Conservation (phyloP, 1,140 invertebrate species). For the Lasioglossum baleicum region DNA sequence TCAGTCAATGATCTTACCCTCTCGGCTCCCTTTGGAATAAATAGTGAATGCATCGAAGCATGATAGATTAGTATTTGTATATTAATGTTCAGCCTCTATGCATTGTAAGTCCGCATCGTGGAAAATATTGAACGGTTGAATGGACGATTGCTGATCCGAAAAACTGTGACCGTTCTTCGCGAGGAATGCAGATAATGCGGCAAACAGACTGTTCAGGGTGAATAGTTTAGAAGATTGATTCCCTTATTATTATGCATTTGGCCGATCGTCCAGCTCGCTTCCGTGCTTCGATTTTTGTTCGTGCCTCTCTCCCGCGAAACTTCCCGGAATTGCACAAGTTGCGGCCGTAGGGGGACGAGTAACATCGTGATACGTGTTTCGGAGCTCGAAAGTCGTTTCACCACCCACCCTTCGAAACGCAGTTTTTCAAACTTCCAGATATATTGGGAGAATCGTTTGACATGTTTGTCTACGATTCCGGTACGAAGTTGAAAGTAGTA, state of each 20-base stretch:
- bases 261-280: neutral
- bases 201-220: neutral
- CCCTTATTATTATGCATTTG: neutral
- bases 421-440: conserved; percentile 21
- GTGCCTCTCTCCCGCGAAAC: neutral
- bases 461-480: conserved; percentile 31
- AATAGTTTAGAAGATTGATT: neutral
- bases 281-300: conserved; percentile 5
- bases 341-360: neutral
- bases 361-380: conserved; percentile 14
- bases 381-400: conserved; percentile 12
- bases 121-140: neutral
- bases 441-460: conserved; percentile 15
- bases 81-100: too few species aligned
- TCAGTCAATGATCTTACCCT: too few species aligned
- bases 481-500: conserved; percentile 8
- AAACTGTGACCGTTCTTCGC: neutral
- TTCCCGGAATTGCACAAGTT: conserved; percentile 25
- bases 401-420: neutral
- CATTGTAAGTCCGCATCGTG: neutral
- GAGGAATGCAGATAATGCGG: neutral
- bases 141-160: neutral
- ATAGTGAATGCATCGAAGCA: too few species aligned
- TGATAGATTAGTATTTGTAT: too few species aligned
- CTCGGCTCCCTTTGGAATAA: too few species aligned